phyloP scores from a whole-genome alignment of 2,113 vertebrate species.

The Poeciliopsis turrubarensis region DNA sequence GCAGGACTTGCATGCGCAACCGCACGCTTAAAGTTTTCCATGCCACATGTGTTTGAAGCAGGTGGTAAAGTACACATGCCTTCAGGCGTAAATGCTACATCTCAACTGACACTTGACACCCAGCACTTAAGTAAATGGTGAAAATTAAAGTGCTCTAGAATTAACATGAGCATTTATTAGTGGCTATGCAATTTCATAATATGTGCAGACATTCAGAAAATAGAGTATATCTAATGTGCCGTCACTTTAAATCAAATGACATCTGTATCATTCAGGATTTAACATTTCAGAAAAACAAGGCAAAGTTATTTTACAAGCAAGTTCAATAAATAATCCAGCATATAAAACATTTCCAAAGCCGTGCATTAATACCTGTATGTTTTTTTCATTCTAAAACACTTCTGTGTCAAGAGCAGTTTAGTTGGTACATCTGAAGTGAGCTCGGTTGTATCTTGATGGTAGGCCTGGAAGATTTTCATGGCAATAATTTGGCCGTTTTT shows the following conservation, averaged over 20 bases:
- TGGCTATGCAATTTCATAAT: neutral
- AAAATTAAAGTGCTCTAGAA: neutral
- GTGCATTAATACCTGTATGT: neutral
- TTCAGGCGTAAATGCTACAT: neutral
- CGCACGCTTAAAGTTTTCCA: neutral
- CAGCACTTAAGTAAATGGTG: neutral
- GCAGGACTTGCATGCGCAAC: neutral
- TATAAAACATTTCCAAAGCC: neutral
- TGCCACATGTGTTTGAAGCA: neutral
- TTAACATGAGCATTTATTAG: neutral
- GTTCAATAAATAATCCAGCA: neutral
- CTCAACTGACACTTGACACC: neutral
- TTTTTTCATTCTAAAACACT: neutral
- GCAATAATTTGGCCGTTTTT: constrained; percentile 11
- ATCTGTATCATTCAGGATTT: neutral
- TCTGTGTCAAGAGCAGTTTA: constrained; percentile 1
- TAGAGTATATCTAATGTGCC: neutral
- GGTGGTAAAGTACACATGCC: neutral
- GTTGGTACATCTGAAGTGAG: neutral
- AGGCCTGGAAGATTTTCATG: constrained; percentile 14
- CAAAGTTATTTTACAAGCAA: too few species aligned
- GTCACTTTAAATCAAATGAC: neutral
- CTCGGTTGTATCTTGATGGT: constrained; percentile 1
- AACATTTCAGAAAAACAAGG: neutral
- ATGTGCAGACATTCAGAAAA: neutral